These are phyloP conservation scores for Nipponacmea schrenckii DNA, from an alignment of 2,888 invertebrate genomes.

Conservation along the genomic window DNA sequence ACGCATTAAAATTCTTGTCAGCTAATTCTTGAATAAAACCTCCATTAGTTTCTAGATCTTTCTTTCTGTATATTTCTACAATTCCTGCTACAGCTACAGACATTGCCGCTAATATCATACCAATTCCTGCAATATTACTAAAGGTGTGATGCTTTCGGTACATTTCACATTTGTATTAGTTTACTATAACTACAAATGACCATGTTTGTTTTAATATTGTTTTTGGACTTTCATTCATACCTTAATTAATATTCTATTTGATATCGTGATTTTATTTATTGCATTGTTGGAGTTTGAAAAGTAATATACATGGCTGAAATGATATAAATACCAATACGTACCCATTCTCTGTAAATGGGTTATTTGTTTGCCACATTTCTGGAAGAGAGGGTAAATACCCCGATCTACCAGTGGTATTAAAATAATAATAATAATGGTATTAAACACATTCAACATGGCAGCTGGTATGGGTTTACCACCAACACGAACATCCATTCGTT, in stretches of 20 bases:
- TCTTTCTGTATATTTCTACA: constrained; percentile 58
- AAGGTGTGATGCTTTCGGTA: not conserved
- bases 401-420: constrained; percentile 60
- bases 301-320: too few species aligned
- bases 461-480: constrained; percentile 53
- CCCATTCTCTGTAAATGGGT: constrained; percentile 61
- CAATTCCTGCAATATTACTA: constrained; percentile 45
- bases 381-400: constrained; percentile 52
- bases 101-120: constrained; percentile 49
- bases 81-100: constrained; percentile 54
- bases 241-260: not conserved
- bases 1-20: constrained; percentile 50
- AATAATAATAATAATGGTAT: constrained; percentile 57
- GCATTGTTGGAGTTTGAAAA: too few species aligned
- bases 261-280: too few species aligned
- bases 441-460: constrained; percentile 59
- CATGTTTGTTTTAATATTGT: too few species aligned
- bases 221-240: too few species aligned
- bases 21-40: constrained; percentile 47
- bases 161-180: too few species aligned
- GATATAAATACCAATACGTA: constrained; percentile 21
- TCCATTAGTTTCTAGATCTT: constrained; percentile 42
- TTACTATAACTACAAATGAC: too few species aligned
- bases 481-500: constrained; percentile 53
- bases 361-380: constrained; percentile 44